phyloP scores from a whole-genome alignment of 2,797 vertebrate genomes.

The Xiphorhynchus erythropygius region DNA sequence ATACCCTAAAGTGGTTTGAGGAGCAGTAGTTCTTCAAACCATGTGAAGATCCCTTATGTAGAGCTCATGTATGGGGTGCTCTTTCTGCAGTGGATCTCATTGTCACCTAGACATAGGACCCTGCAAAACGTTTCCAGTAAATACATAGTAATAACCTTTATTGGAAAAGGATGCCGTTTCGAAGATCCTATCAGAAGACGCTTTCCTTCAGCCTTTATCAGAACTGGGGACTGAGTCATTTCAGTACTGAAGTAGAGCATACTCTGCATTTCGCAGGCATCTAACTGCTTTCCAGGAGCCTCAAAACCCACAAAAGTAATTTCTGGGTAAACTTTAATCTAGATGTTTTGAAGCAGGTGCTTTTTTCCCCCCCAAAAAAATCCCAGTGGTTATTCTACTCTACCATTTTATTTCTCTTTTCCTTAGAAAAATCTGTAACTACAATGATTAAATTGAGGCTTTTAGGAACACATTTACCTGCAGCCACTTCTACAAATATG shows the following conservation, averaged over 20 bases:
- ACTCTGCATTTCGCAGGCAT: neutral
- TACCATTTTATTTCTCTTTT: neutral
- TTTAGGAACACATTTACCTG: neutral
- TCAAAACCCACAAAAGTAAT: neutral
- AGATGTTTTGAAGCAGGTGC: neutral
- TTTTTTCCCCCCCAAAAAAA: neutral
- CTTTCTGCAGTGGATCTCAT: fast-evolving
- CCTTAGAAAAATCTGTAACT: neutral
- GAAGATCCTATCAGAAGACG: neutral
- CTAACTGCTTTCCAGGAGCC: neutral
- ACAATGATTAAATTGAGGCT: neutral
- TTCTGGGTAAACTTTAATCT: neutral
- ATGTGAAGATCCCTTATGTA: fast-evolving
- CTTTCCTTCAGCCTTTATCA: neutral
- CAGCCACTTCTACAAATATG: neutral
- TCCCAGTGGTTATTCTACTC: neutral
- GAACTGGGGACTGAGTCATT: neutral
- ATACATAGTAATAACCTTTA: neutral
- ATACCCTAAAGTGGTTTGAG: neutral
- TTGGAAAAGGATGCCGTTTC: neutral
- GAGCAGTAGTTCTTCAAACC: neutral
- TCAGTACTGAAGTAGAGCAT: neutral
- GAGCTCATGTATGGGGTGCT: fast-evolving
- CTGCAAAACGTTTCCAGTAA: neutral
- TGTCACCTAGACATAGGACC: neutral